phyloP scores from a whole-genome alignment of 2,888 invertebrate species.

The Epiblema foenella region DNA sequence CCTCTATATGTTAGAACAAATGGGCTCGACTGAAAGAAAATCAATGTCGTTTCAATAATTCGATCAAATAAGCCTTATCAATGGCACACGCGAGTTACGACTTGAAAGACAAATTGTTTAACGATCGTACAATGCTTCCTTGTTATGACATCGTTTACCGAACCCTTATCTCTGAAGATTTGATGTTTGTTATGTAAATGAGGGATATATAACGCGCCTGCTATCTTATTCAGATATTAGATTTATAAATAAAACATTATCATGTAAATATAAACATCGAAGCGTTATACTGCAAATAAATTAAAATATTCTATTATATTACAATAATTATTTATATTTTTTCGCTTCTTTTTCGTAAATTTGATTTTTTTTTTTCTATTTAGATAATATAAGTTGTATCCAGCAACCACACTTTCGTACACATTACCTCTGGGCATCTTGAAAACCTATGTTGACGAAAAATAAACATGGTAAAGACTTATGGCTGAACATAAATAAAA shows the following conservation, averaged over 20 bases:
- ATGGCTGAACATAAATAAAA: too few relatives aligned
- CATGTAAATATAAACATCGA: background rate
- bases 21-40: background rate
- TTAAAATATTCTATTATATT: too few relatives aligned
- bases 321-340: too few relatives aligned
- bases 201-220: constrained; percentile 1
- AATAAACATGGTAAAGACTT: too few relatives aligned
- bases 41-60: background rate
- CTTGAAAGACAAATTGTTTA: background rate
- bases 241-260: constrained; percentile 21
- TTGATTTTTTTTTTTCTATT: too few relatives aligned
- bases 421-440: too few relatives aligned
- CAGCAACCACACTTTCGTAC: too few relatives aligned
- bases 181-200: constrained; percentile 19
- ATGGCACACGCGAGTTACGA: background rate
- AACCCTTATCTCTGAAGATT: background rate
- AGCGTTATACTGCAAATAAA: background rate
- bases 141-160: constrained; percentile 24
- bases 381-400: too few relatives aligned
- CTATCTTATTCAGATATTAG: background rate
- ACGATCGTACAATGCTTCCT: constrained; percentile 13
- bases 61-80: background rate
- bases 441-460: too few relatives aligned
- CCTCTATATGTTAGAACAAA: too few relatives aligned
- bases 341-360: too few relatives aligned